A percentile compares a stretch with the other conserved stretches of the same genome.
phyloP scores from a whole-genome alignment of 2,797 vertebrate genomes.

The Heliangelus exortis region DNA sequence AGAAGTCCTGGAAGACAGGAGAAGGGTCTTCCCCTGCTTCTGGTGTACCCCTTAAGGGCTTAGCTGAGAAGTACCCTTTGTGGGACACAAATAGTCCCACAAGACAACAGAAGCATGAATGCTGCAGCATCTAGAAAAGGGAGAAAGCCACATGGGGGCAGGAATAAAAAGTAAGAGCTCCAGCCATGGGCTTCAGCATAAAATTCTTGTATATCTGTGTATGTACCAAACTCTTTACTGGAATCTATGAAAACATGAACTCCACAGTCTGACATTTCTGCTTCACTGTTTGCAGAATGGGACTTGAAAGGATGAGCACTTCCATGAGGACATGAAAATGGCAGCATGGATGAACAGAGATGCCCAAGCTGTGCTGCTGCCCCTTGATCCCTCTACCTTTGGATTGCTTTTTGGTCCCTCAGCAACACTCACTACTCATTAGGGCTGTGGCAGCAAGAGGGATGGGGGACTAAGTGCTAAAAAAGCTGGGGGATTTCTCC shows the following conservation, averaged over 20 bases:
- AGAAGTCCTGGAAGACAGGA: not conserved
- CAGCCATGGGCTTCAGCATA: not conserved
- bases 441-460: accelerated
- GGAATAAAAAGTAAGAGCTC: not conserved
- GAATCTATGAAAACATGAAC: not conserved
- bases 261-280: not conserved
- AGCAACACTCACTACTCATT: accelerated
- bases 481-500: not conserved
- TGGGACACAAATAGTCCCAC: not conserved
- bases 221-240: not conserved
- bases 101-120: not conserved
- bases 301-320: not conserved
- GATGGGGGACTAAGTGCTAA: not conserved
- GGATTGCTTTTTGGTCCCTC: not conserved
- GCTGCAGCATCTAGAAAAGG: not conserved
- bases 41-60: not conserved
- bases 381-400: not conserved
- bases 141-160: not conserved
- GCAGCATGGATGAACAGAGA: not conserved
- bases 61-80: not conserved
- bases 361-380: not conserved
- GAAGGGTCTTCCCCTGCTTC: not conserved
- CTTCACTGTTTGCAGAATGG: not conserved
- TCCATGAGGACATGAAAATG: not conserved
- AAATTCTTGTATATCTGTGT: not conserved